A percentile compares a stretch with the other conserved stretches of the same genome.
phyloP scores from a whole-genome alignment of 2,888 invertebrate genomes.

The Cacoxenus indagator region DNA sequence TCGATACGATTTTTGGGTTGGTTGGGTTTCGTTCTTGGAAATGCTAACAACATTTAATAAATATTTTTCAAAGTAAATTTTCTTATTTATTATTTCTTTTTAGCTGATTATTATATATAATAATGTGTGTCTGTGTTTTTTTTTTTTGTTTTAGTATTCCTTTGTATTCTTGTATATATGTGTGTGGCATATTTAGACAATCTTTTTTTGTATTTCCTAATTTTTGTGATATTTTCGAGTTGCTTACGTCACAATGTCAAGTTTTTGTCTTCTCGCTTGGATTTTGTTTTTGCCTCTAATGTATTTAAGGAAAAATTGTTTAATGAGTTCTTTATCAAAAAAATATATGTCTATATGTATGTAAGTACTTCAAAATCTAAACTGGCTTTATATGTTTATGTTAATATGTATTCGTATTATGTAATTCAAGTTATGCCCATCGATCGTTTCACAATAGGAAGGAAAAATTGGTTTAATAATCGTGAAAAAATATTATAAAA shows the following conservation, averaged over 20 bases:
- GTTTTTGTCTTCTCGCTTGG: conserved; percentile 5
- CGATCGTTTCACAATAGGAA: background rate
- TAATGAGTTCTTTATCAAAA: background rate
- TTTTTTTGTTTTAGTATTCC: conserved; percentile 26
- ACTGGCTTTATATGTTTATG: background rate
- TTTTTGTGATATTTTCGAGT: conserved; percentile 40
- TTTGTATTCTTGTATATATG: conserved; percentile 22
- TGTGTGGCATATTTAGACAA: conserved; percentile 37
- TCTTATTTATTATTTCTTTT: conserved; percentile 49
- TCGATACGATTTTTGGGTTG: conserved; percentile 57
- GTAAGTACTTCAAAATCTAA: background rate
- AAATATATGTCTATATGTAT: conserved; percentile 30
- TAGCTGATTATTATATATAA: conserved; percentile 46
- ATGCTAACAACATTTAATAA: conserved; percentile 66
- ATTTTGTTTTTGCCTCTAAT: conserved; percentile 32
- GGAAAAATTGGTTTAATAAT: too few relatives aligned
- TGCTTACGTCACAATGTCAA: conserved; percentile 29
- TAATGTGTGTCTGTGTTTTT: conserved; percentile 21
- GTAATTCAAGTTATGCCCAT: background rate
- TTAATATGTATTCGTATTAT: conserved; percentile 38
- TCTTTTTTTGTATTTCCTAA: conserved; percentile 44
- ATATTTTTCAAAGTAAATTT: conserved; percentile 35
- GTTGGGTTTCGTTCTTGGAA: conserved; percentile 41
- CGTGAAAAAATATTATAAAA: background rate
- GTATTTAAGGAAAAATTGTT: conserved; percentile 30